Conservation (phyloP, 2,888 invertebrate species). For the Pristionchus fissidentatus region DNA sequence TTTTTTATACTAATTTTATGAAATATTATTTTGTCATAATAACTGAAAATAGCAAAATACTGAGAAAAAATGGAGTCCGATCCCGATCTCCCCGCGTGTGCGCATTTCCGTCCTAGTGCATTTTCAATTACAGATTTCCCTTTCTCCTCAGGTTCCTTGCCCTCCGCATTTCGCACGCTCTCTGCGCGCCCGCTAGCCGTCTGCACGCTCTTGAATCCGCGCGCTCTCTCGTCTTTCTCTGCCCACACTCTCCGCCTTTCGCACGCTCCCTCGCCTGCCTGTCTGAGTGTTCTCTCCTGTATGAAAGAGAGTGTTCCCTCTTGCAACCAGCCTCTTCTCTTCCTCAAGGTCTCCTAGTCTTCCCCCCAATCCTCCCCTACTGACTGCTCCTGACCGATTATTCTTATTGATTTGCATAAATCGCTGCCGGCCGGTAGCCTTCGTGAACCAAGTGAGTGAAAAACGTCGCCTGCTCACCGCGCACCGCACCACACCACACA, state of each 20-base stretch:
- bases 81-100: too few relatives aligned
- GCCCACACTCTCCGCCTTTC: neutral
- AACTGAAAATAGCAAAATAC: too few relatives aligned
- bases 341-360: conserved; percentile 24
- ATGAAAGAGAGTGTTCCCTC: neutral
- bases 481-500: too few relatives aligned
- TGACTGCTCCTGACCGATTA: neutral
- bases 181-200: neutral
- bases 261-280: neutral
- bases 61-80: too few relatives aligned
- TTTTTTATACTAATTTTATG: too few relatives aligned
- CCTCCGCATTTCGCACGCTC: conserved; percentile 13
- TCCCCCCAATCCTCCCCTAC: neutral
- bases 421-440: neutral
- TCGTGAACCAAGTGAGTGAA: neutral
- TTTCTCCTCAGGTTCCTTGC: neutral
- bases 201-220: neutral
- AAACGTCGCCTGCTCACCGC: neutral
- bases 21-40: too few relatives aligned
- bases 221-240: neutral
- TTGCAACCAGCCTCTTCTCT: neutral
- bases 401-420: neutral
- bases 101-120: neutral
- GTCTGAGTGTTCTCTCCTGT: neutral
- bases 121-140: conserved; percentile 36